phyloP scores from a whole-genome alignment of 2,797 vertebrate genomes.

The Erethizon dorsatum region DNA sequence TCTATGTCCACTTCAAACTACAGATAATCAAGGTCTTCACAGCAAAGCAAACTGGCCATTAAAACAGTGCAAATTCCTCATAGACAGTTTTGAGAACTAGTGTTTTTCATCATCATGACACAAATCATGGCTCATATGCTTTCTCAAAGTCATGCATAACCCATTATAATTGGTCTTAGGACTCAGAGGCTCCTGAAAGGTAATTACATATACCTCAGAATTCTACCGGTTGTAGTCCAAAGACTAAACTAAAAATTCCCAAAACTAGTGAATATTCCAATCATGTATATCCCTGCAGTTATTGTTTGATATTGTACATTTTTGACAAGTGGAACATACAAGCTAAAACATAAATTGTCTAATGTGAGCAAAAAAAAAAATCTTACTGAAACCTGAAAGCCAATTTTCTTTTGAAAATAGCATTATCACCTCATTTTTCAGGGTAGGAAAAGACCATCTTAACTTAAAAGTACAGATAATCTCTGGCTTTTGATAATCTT shows the following conservation, averaged over 20 bases:
- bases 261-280: background rate
- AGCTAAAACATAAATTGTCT: slow-evolving; percentile 22
- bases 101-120: slow-evolving; percentile 26
- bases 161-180: background rate
- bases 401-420: slow-evolving; percentile 55
- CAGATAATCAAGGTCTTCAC: background rate
- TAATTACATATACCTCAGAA: background rate
- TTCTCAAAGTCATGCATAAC: background rate
- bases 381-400: background rate
- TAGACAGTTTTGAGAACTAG: background rate
- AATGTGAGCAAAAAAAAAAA: slow-evolving; percentile 35
- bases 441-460: background rate
- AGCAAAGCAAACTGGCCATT: background rate
- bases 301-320: slow-evolving; percentile 24
- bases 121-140: background rate
- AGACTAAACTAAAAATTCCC: slow-evolving; percentile 17
- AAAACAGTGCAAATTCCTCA: background rate
- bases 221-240: background rate
- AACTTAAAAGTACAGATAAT: slow-evolving; percentile 35
- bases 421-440: background rate
- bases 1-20: background rate
- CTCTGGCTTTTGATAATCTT: slow-evolving; percentile 42
- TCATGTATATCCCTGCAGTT: background rate
- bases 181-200: background rate
- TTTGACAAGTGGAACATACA: background rate